These are phyloP conservation scores for Molossus alvarezi DNA, from an alignment of 2,797 vertebrate species.

Conservation along the genomic window DNA sequence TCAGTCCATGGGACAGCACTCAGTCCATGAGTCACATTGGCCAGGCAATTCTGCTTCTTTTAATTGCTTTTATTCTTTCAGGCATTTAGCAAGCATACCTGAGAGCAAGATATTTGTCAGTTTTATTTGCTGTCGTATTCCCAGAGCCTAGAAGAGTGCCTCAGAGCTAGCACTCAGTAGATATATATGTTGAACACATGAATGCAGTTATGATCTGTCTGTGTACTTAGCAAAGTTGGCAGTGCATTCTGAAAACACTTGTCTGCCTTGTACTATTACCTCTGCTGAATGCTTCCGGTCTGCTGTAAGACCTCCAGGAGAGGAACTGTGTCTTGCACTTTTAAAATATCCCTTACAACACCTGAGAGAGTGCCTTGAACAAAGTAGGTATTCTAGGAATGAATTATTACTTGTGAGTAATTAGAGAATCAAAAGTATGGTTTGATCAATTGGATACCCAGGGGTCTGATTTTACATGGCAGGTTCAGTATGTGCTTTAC, in stretches of 20 bases:
- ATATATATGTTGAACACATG: background rate
- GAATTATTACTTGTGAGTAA: background rate
- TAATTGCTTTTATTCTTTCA: conserved; percentile 35
- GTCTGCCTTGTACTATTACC: background rate
- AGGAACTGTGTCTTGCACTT: background rate
- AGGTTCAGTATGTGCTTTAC: conserved; percentile 2
- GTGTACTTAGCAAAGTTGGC: conserved; percentile 7
- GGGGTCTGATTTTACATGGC: background rate
- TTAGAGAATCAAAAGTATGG: background rate
- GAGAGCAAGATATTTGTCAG: background rate
- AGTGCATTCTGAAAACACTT: background rate
- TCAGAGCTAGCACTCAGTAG: background rate
- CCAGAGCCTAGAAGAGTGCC: background rate
- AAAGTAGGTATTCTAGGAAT: background rate
- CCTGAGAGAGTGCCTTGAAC: background rate
- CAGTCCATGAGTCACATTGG: background rate
- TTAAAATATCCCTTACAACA: background rate
- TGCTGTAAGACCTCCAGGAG: background rate
- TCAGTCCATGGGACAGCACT: too few relatives aligned
- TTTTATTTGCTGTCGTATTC: background rate
- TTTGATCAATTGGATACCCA: conserved; percentile 23
- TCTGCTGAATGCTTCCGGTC: background rate
- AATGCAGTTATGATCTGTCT: background rate
- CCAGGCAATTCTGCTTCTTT: conserved; percentile 32
- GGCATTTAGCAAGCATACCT: background rate